phyloP scores from a whole-genome alignment of 2,888 invertebrate genomes.

The Adelphocoris suturalis region DNA sequence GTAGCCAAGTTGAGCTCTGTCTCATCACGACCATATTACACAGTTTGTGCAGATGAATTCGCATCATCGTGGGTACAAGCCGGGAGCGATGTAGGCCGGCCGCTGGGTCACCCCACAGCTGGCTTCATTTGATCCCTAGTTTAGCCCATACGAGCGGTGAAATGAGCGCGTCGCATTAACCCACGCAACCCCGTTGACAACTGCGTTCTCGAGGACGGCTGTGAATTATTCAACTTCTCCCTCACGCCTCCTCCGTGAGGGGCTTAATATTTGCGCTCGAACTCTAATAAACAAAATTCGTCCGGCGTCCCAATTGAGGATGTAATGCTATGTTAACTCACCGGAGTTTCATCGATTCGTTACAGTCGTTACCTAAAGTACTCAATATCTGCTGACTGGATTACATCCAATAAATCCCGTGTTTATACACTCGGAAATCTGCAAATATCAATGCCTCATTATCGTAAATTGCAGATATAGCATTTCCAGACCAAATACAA shows the following conservation, averaged over 20 bases:
- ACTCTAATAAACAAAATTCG: background rate
- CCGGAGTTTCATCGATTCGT: background rate
- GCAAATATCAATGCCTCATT: too few species aligned
- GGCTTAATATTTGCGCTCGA: constrained; percentile 7
- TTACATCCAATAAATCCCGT: background rate
- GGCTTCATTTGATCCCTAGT: background rate
- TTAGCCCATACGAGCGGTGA: background rate
- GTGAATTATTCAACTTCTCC: background rate
- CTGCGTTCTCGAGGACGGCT: background rate
- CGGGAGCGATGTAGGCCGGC: background rate
- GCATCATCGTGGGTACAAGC: background rate
- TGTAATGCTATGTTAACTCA: background rate
- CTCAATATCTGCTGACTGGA: background rate
- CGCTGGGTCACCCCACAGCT: background rate
- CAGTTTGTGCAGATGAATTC: background rate
- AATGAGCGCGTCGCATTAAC: constrained; percentile 5
- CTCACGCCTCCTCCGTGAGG: too few species aligned
- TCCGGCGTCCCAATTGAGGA: background rate
- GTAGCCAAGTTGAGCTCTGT: too few species aligned
- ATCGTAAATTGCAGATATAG: too few species aligned
- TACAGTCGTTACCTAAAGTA: background rate
- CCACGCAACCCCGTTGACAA: constrained; percentile 7
- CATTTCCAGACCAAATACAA: too few species aligned
- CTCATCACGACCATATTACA: too few species aligned
- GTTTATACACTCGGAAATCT: too few species aligned